Percentiles rank a stretch among this genome's conserved stretches.
These are phyloP conservation scores for Ictidomys tridecemlineatus DNA, from an alignment of 2,113 vertebrate species.

Conservation along the genomic window DNA sequence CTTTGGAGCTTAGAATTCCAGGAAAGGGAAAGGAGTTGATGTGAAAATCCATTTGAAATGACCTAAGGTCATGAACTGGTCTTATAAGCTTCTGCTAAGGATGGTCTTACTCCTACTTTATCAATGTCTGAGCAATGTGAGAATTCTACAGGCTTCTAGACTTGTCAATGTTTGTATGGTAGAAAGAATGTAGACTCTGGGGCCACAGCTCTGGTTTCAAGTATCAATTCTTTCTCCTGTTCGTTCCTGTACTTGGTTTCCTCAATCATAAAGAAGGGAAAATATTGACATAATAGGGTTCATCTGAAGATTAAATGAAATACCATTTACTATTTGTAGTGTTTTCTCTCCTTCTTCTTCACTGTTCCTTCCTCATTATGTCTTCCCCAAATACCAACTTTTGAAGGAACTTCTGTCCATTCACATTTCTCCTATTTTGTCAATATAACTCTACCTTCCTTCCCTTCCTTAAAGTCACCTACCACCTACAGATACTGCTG, in stretches of 20 bases:
- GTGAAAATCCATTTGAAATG: neutral
- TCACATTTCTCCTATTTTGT: neutral
- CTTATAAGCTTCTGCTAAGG: neutral
- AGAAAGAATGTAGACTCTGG: neutral
- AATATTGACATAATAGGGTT: neutral
- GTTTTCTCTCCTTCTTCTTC: neutral
- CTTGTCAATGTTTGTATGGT: neutral
- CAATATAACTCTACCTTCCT: neutral
- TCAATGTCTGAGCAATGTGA: neutral
- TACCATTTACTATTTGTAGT: neutral
- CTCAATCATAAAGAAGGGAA: neutral
- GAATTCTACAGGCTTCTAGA: neutral
- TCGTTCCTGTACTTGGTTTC: neutral
- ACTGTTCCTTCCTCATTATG: no score
- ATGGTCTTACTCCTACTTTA: neutral
- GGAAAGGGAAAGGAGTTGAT: neutral
- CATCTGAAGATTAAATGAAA: neutral
- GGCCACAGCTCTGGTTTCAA: neutral
- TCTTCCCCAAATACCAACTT: slow-evolving; percentile 1
- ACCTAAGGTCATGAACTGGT: neutral
- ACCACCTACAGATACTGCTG: neutral
- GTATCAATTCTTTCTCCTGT: neutral
- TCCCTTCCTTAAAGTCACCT: neutral
- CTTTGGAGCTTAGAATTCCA: neutral
- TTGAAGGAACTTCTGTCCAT: neutral